These are phyloP conservation scores for Macrophya annulata DNA, from an alignment of 2,888 invertebrate genomes.

Conservation along the genomic window DNA sequence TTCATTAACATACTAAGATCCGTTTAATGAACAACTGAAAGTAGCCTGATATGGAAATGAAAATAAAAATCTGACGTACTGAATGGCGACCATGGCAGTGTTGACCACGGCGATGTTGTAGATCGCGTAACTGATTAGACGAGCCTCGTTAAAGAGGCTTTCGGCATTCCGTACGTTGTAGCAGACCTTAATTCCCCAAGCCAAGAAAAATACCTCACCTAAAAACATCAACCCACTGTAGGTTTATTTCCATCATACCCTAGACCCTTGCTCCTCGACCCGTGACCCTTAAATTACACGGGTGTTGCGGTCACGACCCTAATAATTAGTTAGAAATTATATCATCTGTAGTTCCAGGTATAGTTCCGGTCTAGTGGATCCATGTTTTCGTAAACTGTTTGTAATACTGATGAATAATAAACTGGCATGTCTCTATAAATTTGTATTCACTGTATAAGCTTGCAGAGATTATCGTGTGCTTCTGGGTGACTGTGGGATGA, in stretches of 20 bases:
- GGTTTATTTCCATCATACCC: background rate
- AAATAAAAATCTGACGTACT: slow-evolving; percentile 85
- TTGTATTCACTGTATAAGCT: background rate
- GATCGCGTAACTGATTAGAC: slow-evolving; percentile 95
- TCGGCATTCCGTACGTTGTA: slow-evolving; percentile 95
- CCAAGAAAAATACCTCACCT: slow-evolving; percentile 89
- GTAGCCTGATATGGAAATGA: background rate
- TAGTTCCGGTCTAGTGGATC: background rate
- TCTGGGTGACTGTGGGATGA: slow-evolving; percentile 18
- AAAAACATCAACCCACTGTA: slow-evolving; percentile 68
- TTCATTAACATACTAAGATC: background rate
- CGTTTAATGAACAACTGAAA: background rate
- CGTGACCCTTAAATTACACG: background rate
- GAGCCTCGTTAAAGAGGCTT: slow-evolving; percentile 95
- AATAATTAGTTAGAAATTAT: slow-evolving; percentile 1
- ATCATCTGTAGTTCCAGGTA: background rate
- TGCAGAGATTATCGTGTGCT: background rate
- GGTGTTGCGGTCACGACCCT: slow-evolving; percentile 20
- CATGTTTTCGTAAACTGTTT: background rate
- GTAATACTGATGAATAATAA: background rate
- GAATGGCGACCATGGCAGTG: slow-evolving; percentile 94
- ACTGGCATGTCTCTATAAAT: background rate
- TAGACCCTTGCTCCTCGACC: slow-evolving; percentile 1
- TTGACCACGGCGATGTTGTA: slow-evolving; percentile 97
- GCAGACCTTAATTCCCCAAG: slow-evolving; percentile 93